These are phyloP conservation scores for Zoanthus solanderi DNA, from an alignment of 92 coral and sea anemone species.

Conservation along the genomic window DNA sequence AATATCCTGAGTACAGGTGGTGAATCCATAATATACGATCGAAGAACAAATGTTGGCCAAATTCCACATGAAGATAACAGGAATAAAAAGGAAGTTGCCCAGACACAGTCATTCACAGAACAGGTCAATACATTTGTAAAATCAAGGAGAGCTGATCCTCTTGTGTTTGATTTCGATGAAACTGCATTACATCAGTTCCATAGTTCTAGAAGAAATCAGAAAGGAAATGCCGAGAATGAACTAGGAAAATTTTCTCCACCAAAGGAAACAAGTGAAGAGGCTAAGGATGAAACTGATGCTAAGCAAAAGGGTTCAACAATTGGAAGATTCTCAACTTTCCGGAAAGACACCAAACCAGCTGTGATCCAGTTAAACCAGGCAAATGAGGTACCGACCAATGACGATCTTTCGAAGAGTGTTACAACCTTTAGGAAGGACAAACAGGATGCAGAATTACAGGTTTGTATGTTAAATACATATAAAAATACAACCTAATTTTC, in stretches of 20 bases:
- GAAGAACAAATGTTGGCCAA: neutral
- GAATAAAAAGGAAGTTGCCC: neutral
- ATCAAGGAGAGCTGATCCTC: constrained; percentile 48
- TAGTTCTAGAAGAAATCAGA: neutral
- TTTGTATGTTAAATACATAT: neutral
- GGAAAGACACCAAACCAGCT: constrained; percentile 39
- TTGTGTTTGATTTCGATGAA: constrained; percentile 70
- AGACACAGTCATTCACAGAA: neutral
- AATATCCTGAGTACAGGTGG: neutral
- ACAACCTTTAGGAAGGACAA: constrained; percentile 57
- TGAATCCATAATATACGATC: constrained; percentile 19
- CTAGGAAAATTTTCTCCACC: neutral
- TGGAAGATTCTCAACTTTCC: constrained; percentile 63
- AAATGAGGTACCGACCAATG: neutral
- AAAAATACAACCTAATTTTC: too few relatives aligned
- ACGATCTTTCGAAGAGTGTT: constrained; percentile 32
- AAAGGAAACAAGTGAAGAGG: neutral
- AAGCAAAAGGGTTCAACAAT: constrained; percentile 18
- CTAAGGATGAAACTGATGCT: constrained; percentile 14
- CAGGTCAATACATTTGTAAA: constrained; percentile 13
- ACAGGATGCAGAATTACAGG: neutral
- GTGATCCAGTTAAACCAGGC: neutral
- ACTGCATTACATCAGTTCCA: constrained; percentile 33
- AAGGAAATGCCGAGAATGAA: neutral
- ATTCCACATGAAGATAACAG: neutral